Conservation (phyloP, 1,140 invertebrate species). For the Cataglyphis hispanica region DNA sequence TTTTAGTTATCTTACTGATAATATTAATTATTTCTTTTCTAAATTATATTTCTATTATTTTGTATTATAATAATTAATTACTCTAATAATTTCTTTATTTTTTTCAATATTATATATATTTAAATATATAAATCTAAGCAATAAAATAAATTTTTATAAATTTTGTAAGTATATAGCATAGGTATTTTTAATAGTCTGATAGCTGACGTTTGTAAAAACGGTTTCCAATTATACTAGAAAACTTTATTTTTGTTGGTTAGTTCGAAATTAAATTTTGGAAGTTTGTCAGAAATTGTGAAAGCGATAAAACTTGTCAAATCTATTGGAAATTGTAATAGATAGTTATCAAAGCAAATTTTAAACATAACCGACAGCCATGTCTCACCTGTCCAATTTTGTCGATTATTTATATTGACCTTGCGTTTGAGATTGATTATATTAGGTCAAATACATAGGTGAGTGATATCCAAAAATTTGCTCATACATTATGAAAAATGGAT, state of each 20-base stretch:
- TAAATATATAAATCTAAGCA: not conserved
- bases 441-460: not conserved
- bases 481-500: not conserved
- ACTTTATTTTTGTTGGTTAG: not conserved
- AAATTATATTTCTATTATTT: slow-evolving; percentile 7
- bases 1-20: not conserved
- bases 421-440: slow-evolving; percentile 6
- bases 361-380: slow-evolving; percentile 22
- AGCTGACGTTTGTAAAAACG: not conserved
- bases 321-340: not conserved
- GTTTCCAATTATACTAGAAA: not conserved
- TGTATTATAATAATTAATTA: slow-evolving; percentile 4
- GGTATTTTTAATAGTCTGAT: too few relatives aligned
- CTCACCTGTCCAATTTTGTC: slow-evolving; percentile 27
- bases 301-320: not conserved
- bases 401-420: not conserved
- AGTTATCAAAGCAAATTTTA: not conserved
- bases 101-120: slow-evolving; percentile 13
- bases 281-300: not conserved
- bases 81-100: not conserved
- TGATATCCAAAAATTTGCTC: not conserved
- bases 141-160: slow-evolving; percentile 14
- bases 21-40: not conserved
- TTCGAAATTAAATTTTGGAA: not conserved
- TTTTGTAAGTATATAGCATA: not conserved